Percentiles rank a stretch among this genome's conserved stretches.
phyloP scores from a whole-genome alignment of 1,140 invertebrate genomes.

The Conus betulinus region DNA sequence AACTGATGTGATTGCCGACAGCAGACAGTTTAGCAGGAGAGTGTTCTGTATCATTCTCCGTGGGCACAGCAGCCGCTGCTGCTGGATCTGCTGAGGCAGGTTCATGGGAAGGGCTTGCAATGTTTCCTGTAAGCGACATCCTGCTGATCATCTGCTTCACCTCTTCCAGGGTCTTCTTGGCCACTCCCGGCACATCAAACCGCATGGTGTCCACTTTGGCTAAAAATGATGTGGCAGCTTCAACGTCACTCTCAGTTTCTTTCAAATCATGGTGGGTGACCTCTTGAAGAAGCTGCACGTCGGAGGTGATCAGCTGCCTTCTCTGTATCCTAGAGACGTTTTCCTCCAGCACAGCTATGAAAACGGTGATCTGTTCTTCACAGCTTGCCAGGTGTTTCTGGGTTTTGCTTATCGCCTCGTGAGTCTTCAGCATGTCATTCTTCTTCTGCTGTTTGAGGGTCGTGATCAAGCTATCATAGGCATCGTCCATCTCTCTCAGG shows the following conservation, averaged over 20 bases:
- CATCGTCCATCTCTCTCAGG: conserved; percentile 27
- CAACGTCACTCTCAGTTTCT: conserved; percentile 1
- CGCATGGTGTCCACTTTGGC: background rate
- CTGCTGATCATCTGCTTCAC: conserved; percentile 16
- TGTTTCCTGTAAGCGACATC: background rate
- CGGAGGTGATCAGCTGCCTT: conserved; percentile 18
- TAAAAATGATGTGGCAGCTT: background rate
- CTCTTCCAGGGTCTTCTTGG: conserved; percentile 6
- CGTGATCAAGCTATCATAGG: conserved; percentile 14
- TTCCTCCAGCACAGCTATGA: conserved; percentile 11
- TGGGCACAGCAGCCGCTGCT: background rate
- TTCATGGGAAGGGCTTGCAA: no score
- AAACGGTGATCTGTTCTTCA: conserved; percentile 21
- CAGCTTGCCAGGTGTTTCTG: conserved; percentile 24
- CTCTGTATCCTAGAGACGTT: conserved; percentile 21
- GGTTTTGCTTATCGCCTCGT: background rate
- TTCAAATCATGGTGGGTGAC: conserved; percentile 6
- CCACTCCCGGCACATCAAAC: conserved; percentile 9
- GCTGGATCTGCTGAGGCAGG: no score
- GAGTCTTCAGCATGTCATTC: conserved; percentile 26
- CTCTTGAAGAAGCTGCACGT: conserved; percentile 22
- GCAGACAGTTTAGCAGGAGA: background rate
- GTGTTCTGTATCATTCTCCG: background rate
- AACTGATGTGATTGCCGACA: background rate
- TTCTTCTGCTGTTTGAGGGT: conserved; percentile 27